Evolutionary conservation across 2,888 invertebrate genomes (phyloP).

Genomic region (Drosophila antonietae): DNA sequence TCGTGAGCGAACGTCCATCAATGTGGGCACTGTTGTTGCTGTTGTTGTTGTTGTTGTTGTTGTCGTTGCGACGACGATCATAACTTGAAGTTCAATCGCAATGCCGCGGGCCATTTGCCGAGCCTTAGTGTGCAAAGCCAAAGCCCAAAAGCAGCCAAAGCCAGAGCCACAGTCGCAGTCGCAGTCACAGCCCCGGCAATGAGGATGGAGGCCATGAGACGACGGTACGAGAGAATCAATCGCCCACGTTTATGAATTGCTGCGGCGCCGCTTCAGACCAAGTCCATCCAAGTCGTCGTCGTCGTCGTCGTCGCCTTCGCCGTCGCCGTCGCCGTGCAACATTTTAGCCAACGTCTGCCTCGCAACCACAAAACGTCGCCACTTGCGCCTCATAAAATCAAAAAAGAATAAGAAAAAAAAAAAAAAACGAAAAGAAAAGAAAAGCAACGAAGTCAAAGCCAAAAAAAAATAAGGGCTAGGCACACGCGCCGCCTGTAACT

Average conservation of each 20-base stretch:
- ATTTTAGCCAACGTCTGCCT: slow-evolving; percentile 78
- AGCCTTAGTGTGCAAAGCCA: slow-evolving; percentile 82
- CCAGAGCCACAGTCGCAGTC: slow-evolving; percentile 55
- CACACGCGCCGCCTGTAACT: slow-evolving; percentile 74
- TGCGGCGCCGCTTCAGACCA: slow-evolving; percentile 74
- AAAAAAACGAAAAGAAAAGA: slow-evolving; percentile 6
- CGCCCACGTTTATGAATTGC: slow-evolving; percentile 84
- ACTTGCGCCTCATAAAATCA: slow-evolving; percentile 78
- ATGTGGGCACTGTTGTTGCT: slow-evolving; percentile 67
- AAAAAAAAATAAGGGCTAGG: slow-evolving; percentile 79
- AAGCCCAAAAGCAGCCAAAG: slow-evolving; percentile 41
- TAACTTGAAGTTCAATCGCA: slow-evolving; percentile 84
- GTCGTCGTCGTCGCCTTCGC: no score
- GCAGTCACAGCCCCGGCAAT: slow-evolving; percentile 37
- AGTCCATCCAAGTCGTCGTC: slow-evolving; percentile 36
- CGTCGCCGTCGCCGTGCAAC: slow-evolving; percentile 69
- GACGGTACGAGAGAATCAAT: slow-evolving; percentile 78
- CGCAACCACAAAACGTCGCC: slow-evolving; percentile 80
- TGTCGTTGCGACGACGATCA: slow-evolving; percentile 76
- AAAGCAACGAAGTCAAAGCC: slow-evolving; percentile 41
- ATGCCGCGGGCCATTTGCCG: slow-evolving; percentile 84
- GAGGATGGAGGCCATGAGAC: slow-evolving; percentile 72
- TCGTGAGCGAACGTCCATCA: slow-evolving; percentile 83
- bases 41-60: slow-evolving; percentile 35
- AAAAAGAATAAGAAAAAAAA: slow-evolving; percentile 19